A percentile compares a stretch with the other conserved stretches of the same genome.
Conservation (phyloP, 2,113 vertebrate genomes). For the Chauna torquata region DNA sequence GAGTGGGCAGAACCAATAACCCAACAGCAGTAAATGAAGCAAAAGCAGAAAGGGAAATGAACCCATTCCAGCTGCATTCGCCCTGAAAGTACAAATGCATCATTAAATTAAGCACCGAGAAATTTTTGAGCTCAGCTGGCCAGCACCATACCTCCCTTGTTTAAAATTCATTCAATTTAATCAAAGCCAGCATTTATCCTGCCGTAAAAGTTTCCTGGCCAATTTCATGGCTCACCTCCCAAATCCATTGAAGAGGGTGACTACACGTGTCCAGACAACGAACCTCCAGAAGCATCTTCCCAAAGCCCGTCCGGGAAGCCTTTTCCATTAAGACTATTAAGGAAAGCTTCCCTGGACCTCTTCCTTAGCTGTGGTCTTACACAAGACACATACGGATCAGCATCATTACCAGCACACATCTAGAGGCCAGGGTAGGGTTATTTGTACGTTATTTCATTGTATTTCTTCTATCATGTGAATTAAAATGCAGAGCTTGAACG, state of each 20-base stretch:
- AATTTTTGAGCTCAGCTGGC: not conserved
- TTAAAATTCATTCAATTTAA: conserved; percentile 40
- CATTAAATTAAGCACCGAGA: not conserved
- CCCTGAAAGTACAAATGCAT: conserved; percentile 10
- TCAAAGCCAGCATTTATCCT: not conserved
- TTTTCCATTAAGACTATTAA: not conserved
- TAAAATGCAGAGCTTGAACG: not conserved
- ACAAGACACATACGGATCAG: not conserved
- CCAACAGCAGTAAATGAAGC: not conserved
- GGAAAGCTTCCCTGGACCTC: not conserved
- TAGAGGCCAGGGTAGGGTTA: not conserved
- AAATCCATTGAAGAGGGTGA: not conserved
- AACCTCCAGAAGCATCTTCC: not conserved
- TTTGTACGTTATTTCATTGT: not conserved
- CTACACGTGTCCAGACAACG: not conserved
- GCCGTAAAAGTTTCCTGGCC: not conserved
- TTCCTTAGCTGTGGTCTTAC: not conserved
- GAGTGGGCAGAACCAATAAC: not conserved
- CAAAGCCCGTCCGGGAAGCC: not conserved
- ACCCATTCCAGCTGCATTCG: not conserved
- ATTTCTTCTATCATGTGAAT: not conserved
- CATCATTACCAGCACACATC: not conserved
- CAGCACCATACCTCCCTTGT: not conserved
- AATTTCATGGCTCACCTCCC: conserved; percentile 52
- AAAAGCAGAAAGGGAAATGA: not conserved